Evolutionary conservation across 1,140 invertebrate genomes (phyloP).

Genomic region (Bombus fervidus): DNA sequence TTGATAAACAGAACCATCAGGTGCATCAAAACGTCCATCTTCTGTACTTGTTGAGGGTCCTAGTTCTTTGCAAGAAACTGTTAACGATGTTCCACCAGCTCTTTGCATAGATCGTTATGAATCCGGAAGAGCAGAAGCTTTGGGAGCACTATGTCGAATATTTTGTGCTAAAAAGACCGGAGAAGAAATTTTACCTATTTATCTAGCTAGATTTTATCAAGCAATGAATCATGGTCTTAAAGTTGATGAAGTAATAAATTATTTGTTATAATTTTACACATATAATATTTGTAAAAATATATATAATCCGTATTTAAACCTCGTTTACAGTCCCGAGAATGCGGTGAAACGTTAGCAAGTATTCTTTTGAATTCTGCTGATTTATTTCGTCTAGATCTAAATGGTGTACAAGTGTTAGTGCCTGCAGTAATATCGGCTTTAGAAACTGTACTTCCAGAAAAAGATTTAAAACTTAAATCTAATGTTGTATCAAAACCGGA

Average conservation of each 20-base stretch:
- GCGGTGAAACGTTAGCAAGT: conserved; percentile 89
- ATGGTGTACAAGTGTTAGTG: conserved; percentile 95
- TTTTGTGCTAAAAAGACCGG: conserved; percentile 98
- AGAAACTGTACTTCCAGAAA: conserved; percentile 93
- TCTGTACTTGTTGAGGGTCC: conserved; percentile 81
- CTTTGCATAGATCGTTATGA: conserved; percentile 88
- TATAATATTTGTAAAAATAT: not conserved
- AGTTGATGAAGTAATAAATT: conserved; percentile 81
- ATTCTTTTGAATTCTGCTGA: conserved; percentile 92
- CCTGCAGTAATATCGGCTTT: conserved; percentile 94
- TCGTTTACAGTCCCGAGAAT: conserved; percentile 83
- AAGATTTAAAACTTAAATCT: conserved; percentile 87
- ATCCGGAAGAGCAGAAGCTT: conserved; percentile 95
- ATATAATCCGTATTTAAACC: not conserved
- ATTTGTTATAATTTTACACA: not conserved
- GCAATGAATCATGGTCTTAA: conserved; percentile 94
- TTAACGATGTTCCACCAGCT: conserved; percentile 79
- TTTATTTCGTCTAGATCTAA: conserved; percentile 94
- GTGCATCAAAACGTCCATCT: conserved; percentile 81
- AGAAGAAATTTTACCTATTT: conserved; percentile 96
- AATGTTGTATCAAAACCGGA: conserved; percentile 88
- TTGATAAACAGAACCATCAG: conserved; percentile 80
- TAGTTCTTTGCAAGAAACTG: conserved; percentile 81
- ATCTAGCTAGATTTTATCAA: conserved; percentile 97
- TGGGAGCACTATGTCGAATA: conserved; percentile 96